These are phyloP conservation scores for Cephalotes varians DNA, from an alignment of 2,888 invertebrate species.

Conservation along the genomic window DNA sequence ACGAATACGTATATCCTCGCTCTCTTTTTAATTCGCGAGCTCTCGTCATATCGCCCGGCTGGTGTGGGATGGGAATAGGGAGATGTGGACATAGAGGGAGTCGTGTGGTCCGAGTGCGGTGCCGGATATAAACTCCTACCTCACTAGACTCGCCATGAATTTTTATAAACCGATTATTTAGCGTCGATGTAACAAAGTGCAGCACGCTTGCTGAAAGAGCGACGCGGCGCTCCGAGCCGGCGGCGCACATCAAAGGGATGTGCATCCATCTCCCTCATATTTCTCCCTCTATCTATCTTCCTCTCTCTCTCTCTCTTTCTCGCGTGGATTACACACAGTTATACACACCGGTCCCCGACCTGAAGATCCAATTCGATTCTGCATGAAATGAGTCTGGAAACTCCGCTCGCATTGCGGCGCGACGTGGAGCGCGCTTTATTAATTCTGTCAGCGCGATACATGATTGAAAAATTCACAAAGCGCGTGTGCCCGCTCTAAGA, in stretches of 20 bases:
- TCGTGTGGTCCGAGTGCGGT: conserved; percentile 55
- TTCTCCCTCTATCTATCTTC: conserved; percentile 37
- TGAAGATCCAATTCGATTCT: conserved; percentile 85
- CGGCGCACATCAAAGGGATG: conserved; percentile 83
- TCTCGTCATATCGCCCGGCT: conserved; percentile 63
- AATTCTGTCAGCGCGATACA: conserved; percentile 82
- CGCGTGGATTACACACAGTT: conserved; percentile 58
- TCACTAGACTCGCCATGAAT: conserved; percentile 79
- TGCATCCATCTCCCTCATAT: conserved; percentile 46
- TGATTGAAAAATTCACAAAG: conserved; percentile 83
- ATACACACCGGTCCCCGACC: conserved; percentile 73
- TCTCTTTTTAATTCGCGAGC: conserved; percentile 68
- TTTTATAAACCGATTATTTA: conserved; percentile 85
- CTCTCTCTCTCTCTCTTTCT: conserved; percentile 14
- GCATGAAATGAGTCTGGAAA: conserved; percentile 84
- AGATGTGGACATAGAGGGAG: neutral
- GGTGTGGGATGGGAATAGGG: neutral
- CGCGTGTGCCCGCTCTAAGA: conserved; percentile 66
- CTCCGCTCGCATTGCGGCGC: conserved; percentile 70
- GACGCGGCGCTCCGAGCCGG: conserved; percentile 59
- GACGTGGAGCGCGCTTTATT: conserved; percentile 79
- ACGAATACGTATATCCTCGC: conserved; percentile 25
- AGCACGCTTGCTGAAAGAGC: conserved; percentile 60
- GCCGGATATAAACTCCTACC: conserved; percentile 73
- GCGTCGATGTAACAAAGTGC: conserved; percentile 82